A percentile compares a stretch with the other conserved stretches of the same genome.
Evolutionary conservation across 2,797 vertebrate genomes (phyloP).

Genomic region (Girardinus metallicus): DNA sequence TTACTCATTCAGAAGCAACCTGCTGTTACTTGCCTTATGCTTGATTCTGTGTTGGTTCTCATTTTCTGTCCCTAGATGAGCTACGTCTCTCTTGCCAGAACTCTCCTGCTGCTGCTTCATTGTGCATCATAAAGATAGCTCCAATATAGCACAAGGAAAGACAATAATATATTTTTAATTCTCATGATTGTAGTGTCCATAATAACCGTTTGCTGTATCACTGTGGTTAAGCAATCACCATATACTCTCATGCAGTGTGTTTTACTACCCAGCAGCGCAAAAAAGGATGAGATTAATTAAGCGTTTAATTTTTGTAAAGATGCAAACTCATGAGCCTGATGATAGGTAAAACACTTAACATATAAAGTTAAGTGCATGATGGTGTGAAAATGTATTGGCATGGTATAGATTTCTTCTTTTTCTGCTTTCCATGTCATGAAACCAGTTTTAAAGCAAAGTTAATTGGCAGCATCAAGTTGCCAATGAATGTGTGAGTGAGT

Average conservation of each 20-base stretch:
- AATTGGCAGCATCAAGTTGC: neutral
- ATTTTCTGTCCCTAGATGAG: constrained; percentile 32
- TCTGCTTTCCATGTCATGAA: neutral
- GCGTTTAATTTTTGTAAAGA: constrained; percentile 71
- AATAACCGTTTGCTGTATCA: constrained; percentile 61
- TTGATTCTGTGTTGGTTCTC: constrained; percentile 26
- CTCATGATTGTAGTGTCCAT: constrained; percentile 56
- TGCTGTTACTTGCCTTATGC: constrained; percentile 41
- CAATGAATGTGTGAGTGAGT: neutral
- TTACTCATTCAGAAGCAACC: constrained; percentile 29
- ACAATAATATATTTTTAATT: constrained; percentile 51
- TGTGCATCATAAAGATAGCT: constrained; percentile 32
- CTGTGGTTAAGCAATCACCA: constrained; percentile 57
- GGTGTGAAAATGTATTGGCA: neutral
- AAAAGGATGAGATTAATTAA: constrained; percentile 63
- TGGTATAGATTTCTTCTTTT: neutral
- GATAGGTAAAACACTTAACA: constrained; percentile 32
- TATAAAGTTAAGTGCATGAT: constrained; percentile 12
- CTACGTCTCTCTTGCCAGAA: constrained; percentile 10
- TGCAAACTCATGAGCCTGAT: constrained; percentile 49
- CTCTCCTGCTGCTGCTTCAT: constrained; percentile 26
- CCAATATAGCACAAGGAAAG: constrained; percentile 57
- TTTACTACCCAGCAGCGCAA: constrained; percentile 57
- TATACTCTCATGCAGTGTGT: constrained; percentile 39
- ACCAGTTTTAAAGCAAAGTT: neutral